Percentiles rank a stretch among this genome's conserved stretches.
Conservation (phyloP, 2,888 invertebrate species). For the Stratiomys singularior region DNA sequence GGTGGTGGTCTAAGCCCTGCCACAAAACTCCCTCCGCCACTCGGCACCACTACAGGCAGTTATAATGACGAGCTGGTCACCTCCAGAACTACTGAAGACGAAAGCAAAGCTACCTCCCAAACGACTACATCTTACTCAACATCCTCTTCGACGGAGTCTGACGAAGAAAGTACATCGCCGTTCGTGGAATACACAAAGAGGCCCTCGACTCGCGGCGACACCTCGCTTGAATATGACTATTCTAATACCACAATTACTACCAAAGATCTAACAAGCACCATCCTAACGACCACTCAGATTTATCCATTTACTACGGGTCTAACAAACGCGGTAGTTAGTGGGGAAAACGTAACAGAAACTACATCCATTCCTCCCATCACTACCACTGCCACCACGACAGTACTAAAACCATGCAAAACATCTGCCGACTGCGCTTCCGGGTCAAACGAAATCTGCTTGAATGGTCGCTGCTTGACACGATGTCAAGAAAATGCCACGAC, state of each 20-base stretch:
- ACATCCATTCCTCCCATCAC: conserved; percentile 37
- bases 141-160: conserved; percentile 46
- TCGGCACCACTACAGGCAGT: not conserved
- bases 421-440: conserved; percentile 69
- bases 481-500: conserved; percentile 54
- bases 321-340: conserved; percentile 49
- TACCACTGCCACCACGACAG: conserved; percentile 55
- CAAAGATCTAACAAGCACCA: conserved; percentile 53
- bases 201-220: conserved; percentile 62
- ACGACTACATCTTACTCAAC: not conserved
- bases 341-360: conserved; percentile 48
- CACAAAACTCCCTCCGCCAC: too few species aligned
- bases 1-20: too few species aligned
- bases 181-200: conserved; percentile 55
- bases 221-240: conserved; percentile 60
- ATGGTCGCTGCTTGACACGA: conserved; percentile 67
- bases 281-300: conserved; percentile 47
- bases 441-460: conserved; percentile 70
- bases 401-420: conserved; percentile 68
- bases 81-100: not conserved
- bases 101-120: not conserved
- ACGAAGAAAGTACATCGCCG: conserved; percentile 55
- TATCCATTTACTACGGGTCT: conserved; percentile 35
- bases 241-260: conserved; percentile 55
- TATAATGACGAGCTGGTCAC: not conserved